These are phyloP conservation scores for Holotrichia oblita DNA, from an alignment of 1,140 invertebrate genomes.

Conservation along the genomic window DNA sequence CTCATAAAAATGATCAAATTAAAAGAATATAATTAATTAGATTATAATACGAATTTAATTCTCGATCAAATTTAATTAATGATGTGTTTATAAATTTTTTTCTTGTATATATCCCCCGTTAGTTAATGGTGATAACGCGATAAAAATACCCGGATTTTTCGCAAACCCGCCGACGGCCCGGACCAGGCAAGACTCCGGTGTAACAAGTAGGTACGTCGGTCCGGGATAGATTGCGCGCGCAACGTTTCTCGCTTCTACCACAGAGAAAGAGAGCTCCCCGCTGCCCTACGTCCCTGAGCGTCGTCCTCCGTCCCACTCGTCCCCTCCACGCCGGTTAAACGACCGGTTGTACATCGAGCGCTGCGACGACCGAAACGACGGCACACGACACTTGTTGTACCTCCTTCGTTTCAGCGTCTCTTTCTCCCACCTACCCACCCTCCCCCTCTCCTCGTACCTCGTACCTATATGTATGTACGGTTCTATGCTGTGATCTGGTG, in stretches of 20 bases:
- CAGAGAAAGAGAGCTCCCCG: too few relatives aligned
- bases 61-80: not conserved
- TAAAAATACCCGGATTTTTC: not conserved
- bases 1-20: too few relatives aligned
- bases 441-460: not conserved
- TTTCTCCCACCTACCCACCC: not conserved
- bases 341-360: not conserved
- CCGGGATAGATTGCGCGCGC: slow-evolving; percentile 35
- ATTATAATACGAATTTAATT: too few relatives aligned
- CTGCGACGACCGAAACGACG: not conserved
- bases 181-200: slow-evolving; percentile 58
- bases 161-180: slow-evolving; percentile 48
- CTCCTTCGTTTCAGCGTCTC: too few relatives aligned
- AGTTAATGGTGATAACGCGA: not conserved
- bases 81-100: not conserved
- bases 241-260: not conserved
- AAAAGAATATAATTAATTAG: too few relatives aligned
- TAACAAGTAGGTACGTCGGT: slow-evolving; percentile 58
- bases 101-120: too few relatives aligned
- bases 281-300: too few relatives aligned
- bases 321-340: not conserved
- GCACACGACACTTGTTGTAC: slow-evolving; percentile 33
- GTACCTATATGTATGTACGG: not conserved
- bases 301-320: not conserved
- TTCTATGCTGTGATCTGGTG: not conserved